Percentiles rank a stretch among this genome's conserved stretches.
phyloP scores from a whole-genome alignment of 2,797 vertebrate genomes.

The Steatocranus sp. region DNA sequence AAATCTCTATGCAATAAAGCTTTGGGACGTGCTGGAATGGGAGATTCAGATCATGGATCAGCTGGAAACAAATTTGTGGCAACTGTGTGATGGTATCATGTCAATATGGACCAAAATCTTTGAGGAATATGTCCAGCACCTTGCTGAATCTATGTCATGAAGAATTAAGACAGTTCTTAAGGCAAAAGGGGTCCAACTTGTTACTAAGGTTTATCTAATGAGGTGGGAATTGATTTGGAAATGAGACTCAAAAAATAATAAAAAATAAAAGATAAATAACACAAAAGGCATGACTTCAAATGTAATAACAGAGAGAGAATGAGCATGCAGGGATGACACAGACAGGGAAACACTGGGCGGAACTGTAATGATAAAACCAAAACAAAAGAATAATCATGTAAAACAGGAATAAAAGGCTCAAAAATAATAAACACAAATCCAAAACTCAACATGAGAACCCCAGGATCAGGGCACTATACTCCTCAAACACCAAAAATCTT shows the following conservation, averaged over 20 bases:
- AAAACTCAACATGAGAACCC: not conserved
- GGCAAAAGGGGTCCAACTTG: not conserved
- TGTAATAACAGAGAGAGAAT: not conserved
- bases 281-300: not conserved
- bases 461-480: not conserved
- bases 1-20: not conserved
- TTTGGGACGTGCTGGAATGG: not conserved
- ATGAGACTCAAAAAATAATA: not conserved
- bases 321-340: not conserved
- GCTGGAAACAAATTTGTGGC: not conserved
- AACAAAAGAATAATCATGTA: not conserved
- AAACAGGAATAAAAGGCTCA: not conserved
- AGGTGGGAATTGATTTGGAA: not conserved
- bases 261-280: not conserved
- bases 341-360: not conserved
- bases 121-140: not conserved
- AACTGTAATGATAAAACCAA: not conserved
- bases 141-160: not conserved
- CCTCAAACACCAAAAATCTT: not conserved
- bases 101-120: not conserved
- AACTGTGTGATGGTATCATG: not conserved
- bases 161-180: not conserved
- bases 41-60: not conserved
- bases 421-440: not conserved
- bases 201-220: not conserved